Evolutionary conservation across 1,140 invertebrate species (phyloP).

Genomic region (Phymorhynchus buccinoides): DNA sequence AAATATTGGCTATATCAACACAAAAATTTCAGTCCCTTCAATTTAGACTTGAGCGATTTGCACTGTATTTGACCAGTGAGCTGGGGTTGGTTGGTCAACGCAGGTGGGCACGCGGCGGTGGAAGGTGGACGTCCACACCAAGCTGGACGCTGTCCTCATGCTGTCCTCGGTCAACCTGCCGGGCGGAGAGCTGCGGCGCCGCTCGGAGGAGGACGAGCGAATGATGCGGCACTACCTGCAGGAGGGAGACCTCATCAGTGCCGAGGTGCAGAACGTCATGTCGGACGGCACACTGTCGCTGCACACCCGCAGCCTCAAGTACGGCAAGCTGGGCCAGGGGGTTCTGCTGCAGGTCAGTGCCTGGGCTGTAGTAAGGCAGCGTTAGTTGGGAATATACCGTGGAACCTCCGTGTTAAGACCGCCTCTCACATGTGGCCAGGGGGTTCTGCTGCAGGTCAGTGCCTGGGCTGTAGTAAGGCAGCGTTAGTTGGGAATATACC

Average conservation of each 20-base stretch:
- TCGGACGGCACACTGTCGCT: constrained; percentile 92
- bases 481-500: no score
- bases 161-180: constrained; percentile 97
- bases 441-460: constrained; percentile 29
- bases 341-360: constrained; percentile 27
- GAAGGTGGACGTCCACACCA: constrained; percentile 91
- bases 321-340: constrained; percentile 86
- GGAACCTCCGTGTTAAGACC: no score
- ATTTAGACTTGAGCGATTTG: no score
- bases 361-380: no score
- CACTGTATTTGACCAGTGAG: no score
- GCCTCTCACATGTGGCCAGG: no score
- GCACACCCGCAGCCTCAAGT: constrained; percentile 96
- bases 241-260: constrained; percentile 97
- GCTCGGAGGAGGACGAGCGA: constrained; percentile 96
- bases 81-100: background rate
- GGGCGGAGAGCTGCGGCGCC: constrained; percentile 92
- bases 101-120: constrained; percentile 80
- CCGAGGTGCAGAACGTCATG: constrained; percentile 95
- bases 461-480: no score
- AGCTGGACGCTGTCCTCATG: constrained; percentile 89
- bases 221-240: constrained; percentile 95
- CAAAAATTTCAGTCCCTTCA: no score
- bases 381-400: no score
- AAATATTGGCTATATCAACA: no score